These are phyloP conservation scores for Grus americana DNA, from an alignment of 2,113 vertebrate genomes.

Conservation along the genomic window DNA sequence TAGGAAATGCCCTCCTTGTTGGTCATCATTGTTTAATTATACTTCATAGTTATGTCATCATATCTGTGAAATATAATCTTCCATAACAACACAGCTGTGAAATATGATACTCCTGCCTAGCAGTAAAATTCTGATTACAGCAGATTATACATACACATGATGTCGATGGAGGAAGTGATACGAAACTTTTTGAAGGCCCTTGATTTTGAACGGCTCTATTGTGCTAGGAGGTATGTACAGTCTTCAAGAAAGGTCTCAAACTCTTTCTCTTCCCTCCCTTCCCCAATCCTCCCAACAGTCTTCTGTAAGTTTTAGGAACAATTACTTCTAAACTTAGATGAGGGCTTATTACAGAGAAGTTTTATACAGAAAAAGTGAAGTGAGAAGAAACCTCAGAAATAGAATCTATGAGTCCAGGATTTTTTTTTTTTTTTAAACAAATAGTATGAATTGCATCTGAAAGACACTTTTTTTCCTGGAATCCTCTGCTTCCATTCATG, in stretches of 20 bases:
- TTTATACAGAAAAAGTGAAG: background rate
- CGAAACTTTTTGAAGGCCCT: background rate
- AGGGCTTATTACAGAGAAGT: background rate
- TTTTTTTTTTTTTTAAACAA: background rate
- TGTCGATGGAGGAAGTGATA: background rate
- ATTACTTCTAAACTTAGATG: background rate
- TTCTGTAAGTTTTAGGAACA: background rate
- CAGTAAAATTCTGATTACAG: background rate
- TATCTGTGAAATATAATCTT: conserved; percentile 22
- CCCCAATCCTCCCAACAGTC: background rate
- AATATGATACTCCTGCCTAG: background rate
- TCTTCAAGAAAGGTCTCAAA: background rate
- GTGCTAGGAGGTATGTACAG: background rate
- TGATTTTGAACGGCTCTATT: background rate
- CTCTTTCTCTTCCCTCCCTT: background rate
- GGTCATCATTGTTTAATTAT: conserved; percentile 38
- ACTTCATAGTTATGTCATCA: conserved; percentile 19
- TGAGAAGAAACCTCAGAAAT: conserved; percentile 32
- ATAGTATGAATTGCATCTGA: background rate
- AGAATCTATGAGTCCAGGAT: background rate
- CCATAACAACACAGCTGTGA: conserved; percentile 35
- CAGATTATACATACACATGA: background rate
- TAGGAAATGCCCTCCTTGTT: conserved; percentile 35
- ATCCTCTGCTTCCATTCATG: background rate
- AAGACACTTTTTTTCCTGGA: background rate